Evolutionary conservation across 2,113 vertebrate genomes (phyloP).

Genomic region (Albula goreensis): DNA sequence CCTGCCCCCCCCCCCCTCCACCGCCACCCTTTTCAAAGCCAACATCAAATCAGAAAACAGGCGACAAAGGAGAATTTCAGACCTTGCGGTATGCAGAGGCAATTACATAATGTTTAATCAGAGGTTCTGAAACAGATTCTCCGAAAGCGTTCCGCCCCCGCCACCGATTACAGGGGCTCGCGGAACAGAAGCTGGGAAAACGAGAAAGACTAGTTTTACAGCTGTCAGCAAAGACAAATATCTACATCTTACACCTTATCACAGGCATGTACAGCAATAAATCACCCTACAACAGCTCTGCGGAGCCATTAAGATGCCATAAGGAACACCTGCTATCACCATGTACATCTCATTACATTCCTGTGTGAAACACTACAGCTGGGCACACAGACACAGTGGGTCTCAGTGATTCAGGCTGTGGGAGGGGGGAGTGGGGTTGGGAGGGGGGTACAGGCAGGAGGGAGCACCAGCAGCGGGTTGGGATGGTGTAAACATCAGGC

Average conservation of each 20-base stretch:
- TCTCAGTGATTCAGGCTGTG: background rate
- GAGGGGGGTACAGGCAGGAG: no score
- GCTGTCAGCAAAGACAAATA: conserved; percentile 47
- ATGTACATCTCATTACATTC: conserved; percentile 42
- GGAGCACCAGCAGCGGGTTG: background rate
- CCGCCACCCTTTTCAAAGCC: conserved; percentile 5
- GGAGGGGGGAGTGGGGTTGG: background rate
- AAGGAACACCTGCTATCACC: conserved; percentile 48
- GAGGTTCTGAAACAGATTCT: conserved; percentile 15
- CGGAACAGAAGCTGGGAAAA: conserved; percentile 21
- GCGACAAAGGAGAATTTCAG: conserved; percentile 1
- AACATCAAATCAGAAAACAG: conserved; percentile 22
- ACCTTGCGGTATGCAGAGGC: conserved; percentile 9
- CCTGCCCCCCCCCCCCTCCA: background rate
- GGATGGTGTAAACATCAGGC: conserved; percentile 29
- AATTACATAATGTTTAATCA: conserved; percentile 18
- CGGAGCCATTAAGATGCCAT: conserved; percentile 65
- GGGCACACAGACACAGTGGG: background rate
- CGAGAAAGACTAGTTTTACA: conserved; percentile 7
- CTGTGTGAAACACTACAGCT: conserved; percentile 27
- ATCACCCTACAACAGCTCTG: conserved; percentile 49
- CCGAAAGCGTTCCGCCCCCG: conserved; percentile 26
- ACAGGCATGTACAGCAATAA: conserved; percentile 45
- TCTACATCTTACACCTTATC: conserved; percentile 28
- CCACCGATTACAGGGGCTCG: conserved; percentile 22